Evolutionary conservation across 2,888 invertebrate species (phyloP).

Genomic region (Troglohyphantes excavatus): DNA sequence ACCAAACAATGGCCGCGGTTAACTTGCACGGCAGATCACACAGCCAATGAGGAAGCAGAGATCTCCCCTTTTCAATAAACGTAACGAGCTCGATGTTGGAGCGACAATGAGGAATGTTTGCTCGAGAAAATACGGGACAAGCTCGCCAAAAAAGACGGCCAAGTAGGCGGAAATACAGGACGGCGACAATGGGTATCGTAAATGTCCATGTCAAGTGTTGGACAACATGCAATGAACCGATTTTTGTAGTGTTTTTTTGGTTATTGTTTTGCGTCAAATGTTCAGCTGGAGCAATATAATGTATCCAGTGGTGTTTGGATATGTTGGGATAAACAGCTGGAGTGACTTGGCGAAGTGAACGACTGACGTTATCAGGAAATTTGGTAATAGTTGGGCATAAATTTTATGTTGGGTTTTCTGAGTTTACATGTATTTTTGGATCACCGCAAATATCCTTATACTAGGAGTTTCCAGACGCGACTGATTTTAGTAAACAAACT

Average conservation of each 20-base stretch:
- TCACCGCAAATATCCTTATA: too few species aligned
- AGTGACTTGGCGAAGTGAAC: neutral
- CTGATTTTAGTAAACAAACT: too few species aligned
- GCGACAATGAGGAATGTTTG: slow-evolving; percentile 61
- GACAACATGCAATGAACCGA: slow-evolving; percentile 18
- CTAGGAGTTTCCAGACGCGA: too few species aligned
- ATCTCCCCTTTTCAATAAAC: slow-evolving; percentile 15
- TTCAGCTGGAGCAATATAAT: slow-evolving; percentile 68
- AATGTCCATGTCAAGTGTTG: slow-evolving; percentile 52
- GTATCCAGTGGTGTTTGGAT: slow-evolving; percentile 20
- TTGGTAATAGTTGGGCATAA: neutral
- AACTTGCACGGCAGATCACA: neutral
- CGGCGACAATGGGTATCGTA: neutral
- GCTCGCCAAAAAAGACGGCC: neutral
- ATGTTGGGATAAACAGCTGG: slow-evolving; percentile 16
- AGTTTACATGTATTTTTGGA: neutral
- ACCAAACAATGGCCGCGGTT: slow-evolving; percentile 17
- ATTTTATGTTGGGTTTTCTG: too few species aligned
- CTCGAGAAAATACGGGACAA: slow-evolving; percentile 55
- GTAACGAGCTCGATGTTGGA: slow-evolving; percentile 43
- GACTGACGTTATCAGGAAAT: neutral
- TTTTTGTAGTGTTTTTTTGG: slow-evolving; percentile 33
- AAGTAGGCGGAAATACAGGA: slow-evolving; percentile 54
- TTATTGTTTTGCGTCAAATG: slow-evolving; percentile 12
- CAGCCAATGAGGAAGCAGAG: slow-evolving; percentile 37